Evolutionary conservation across 2,888 invertebrate genomes (phyloP), one percentile per base, ranked within the genome.

Genomic region (Carcina quercana): DNA sequence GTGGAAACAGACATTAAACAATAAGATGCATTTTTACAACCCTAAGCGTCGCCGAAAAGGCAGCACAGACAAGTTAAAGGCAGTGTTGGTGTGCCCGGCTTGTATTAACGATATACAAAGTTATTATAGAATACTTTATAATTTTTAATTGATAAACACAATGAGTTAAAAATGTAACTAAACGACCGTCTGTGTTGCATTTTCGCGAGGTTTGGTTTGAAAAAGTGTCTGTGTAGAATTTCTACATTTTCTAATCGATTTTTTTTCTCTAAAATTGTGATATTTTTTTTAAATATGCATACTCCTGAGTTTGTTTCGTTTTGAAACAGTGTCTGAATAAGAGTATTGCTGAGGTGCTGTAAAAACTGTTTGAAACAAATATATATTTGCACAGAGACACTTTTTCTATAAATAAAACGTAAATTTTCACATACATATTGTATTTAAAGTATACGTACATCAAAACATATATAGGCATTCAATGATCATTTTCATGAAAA

Each of bases 141-240:
- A 1, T 36, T 41, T 43, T 41, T 40, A 34, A 29, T 25, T 38
- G 37, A 28, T 22, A 37, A 39, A 52, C 36, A 44, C n/a, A n/a
- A n/a, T n/a, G n/a, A 46, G 38, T 34, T 33, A 37, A 19, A 33
- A 33, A 29, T 35, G 35, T 30, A 37, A 38, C 50, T 42, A 51
- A 49, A 59, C 73, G 75, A 79, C 82, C 82, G 82, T 83, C 82
- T 83, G 70, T 83, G 82, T 83, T 83, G 82, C 82, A 83, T 82
- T 83, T 82, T 79, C 82, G 69, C 71, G 62, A 58, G 43, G 61
- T 64, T 35, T 17, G 15, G 33, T 39, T 45, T 46, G 48, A 51
- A 45, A 61, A 58, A 56, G 53, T 56, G 61, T 61, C 60, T 58
- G 46, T 46, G 21, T 20, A 28, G n/a, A 17, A n/a, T 29, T 19